phyloP scores from a whole-genome alignment of 2,888 invertebrate genomes.

The Cyrtodaria siliqua region DNA sequence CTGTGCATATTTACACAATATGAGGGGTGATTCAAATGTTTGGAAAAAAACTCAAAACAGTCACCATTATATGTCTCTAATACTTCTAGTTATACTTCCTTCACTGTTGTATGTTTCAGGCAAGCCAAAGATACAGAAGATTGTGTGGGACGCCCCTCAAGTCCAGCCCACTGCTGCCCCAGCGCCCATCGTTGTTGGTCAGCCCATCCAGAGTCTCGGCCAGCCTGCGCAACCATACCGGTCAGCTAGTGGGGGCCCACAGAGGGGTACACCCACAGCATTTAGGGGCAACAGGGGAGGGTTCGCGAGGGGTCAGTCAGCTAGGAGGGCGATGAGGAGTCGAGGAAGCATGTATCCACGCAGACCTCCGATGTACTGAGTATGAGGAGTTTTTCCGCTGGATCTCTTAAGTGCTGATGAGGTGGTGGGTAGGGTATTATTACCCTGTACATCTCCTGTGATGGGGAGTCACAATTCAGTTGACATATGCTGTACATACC shows the following conservation, averaged over 20 bases:
- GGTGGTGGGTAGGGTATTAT: too few relatives aligned
- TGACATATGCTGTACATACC: too few relatives aligned
- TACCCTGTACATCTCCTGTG: too few relatives aligned
- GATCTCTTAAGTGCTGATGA: too few relatives aligned
- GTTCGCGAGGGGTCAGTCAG: constrained; percentile 44
- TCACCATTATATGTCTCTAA: neutral
- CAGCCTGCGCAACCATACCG: constrained; percentile 10
- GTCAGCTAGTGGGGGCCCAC: constrained; percentile 40
- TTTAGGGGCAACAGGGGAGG: constrained; percentile 46
- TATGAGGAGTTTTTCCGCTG: too few relatives aligned
- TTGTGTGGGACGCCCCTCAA: constrained; percentile 71
- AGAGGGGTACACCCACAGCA: constrained; percentile 59
- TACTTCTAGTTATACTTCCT: neutral
- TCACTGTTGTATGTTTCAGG: constrained; percentile 25
- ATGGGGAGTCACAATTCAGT: too few relatives aligned
- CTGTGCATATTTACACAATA: neutral
- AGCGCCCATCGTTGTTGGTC: constrained; percentile 18
- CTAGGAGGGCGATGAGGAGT: constrained; percentile 43
- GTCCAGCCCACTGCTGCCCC: constrained; percentile 23
- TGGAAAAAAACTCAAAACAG: neutral
- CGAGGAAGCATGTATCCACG: constrained; percentile 29
- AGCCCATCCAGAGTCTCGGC: constrained; percentile 39
- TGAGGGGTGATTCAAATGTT: too few relatives aligned
- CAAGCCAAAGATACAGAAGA: constrained; percentile 78
- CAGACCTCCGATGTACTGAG: constrained; percentile 15